phyloP scores from a whole-genome alignment of 2,113 vertebrate genomes.

The Antechinus flavipes region DNA sequence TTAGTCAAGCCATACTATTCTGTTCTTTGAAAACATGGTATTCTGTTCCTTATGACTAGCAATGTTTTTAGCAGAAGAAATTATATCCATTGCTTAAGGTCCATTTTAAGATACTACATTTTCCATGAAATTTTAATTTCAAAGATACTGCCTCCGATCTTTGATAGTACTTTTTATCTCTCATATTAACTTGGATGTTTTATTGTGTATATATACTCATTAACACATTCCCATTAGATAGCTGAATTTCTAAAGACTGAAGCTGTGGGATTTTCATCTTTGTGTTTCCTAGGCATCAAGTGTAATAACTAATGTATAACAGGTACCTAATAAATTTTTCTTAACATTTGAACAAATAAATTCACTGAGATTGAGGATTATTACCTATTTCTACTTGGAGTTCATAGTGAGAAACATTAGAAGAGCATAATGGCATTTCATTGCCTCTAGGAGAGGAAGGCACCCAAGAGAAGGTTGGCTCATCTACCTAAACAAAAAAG shows the following conservation, averaged over 20 bases:
- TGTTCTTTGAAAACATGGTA: not conserved
- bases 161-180: not conserved
- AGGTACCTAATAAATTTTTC: not conserved
- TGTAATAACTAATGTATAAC: not conserved
- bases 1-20: not conserved
- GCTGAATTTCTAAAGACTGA: not conserved
- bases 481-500: constrained; percentile 85
- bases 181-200: not conserved
- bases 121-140: not conserved
- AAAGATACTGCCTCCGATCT: not conserved
- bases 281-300: not conserved
- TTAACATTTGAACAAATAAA: not conserved
- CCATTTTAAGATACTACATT: not conserved
- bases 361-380: constrained; percentile 20
- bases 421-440: constrained; percentile 87
- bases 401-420: constrained; percentile 93
- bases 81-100: not conserved
- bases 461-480: constrained; percentile 85
- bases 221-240: not conserved
- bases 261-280: not conserved
- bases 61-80: not conserved
- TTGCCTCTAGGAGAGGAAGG: constrained; percentile 82
- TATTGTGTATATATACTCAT: not conserved
- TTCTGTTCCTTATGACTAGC: not conserved
- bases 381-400: constrained; percentile 96